phyloP scores from a whole-genome alignment of 2,888 invertebrate genomes.

The Cyclophora albipunctata region DNA sequence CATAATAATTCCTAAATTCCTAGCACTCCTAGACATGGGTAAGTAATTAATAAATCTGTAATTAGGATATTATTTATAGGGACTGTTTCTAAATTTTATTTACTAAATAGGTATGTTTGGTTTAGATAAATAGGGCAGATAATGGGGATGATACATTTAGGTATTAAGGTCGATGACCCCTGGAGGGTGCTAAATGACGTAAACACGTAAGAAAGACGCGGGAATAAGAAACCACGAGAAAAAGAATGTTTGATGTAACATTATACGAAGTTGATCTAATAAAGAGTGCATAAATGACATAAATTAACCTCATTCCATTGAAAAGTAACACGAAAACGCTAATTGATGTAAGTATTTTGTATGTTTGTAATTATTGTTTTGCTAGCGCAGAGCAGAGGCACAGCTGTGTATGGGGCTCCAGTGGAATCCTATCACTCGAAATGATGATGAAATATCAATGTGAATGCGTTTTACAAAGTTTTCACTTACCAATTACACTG shows the following conservation, averaged over 20 bases:
- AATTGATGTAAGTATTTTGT: slow-evolving; percentile 10
- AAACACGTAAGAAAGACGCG: slow-evolving; percentile 10
- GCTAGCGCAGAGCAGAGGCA: too few relatives aligned
- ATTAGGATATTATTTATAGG: too few relatives aligned
- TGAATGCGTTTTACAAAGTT: slow-evolving; percentile 2
- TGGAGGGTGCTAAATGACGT: slow-evolving; percentile 3
- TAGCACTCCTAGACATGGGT: too few relatives aligned
- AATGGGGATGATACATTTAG: too few relatives aligned
- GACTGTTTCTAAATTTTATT: too few relatives aligned
- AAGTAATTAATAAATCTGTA: too few relatives aligned
- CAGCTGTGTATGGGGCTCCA: too few relatives aligned
- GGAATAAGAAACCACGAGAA: slow-evolving; percentile 6
- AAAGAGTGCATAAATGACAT: slow-evolving; percentile 6
- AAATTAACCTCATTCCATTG: slow-evolving; percentile 10
- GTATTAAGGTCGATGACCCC: slow-evolving; percentile 3
- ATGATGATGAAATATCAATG: slow-evolving; percentile 5
- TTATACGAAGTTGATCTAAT: not conserved
- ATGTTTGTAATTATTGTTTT: too few relatives aligned
- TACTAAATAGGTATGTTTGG: too few relatives aligned
- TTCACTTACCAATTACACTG: slow-evolving; percentile 12
- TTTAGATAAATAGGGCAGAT: too few relatives aligned
- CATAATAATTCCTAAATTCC: too few relatives aligned
- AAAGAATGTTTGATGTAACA: not conserved
- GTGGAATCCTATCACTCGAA: not conserved
- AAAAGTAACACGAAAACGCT: slow-evolving; percentile 9